Evolutionary conservation across 2,113 vertebrate genomes (phyloP), one percentile per base, ranked within the genome.

Genomic region (Asarcornis scutulata): DNA sequence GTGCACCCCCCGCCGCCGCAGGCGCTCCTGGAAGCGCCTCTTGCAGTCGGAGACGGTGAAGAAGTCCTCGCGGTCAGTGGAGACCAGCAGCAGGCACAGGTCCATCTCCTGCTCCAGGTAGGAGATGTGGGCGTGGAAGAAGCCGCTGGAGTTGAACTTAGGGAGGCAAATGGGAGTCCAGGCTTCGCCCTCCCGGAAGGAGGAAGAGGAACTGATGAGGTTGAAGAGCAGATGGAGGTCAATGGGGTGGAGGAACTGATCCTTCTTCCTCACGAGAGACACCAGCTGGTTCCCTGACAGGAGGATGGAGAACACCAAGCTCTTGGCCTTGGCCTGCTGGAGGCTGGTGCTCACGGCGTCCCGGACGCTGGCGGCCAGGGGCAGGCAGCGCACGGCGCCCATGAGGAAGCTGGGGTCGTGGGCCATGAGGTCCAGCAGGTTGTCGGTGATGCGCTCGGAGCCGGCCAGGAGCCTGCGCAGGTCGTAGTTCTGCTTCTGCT

Each of bases 91-190:
- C 94, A 99, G 98, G 96, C 99, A 99, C 91, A 99, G 98, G 83
- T 99, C 98, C 1, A 98, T 98, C 14, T 98, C 98, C 9, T 98
- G 98, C 94, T 99, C 98, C 96, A 99, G 97, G 96, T 99, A 99
- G 44, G 99, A 99, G 97, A 99, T 99, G 97, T 99, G 99, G 42
- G 98, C 99, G 0, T 99, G 99, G 97, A 99, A 99, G 96, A 99
- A 99, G 66, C 99, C 99, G 0, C 98, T 98, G 0, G 99, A 98
- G 79, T 99, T 99, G 97, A 99, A 99, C 96, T 99, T 99, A 71
- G 99, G 99, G 91, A 99, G 98, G 96, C 99, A 99, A 97, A 99
- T 98, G 1, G 99, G 99, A 7, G 99, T 99, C 99, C 99, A 99
- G 40, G 99, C 99, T 97, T 99, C 99, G 0, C 99, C 99, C 91